phyloP scores from a whole-genome alignment of 2,113 vertebrate species.

The Elanus axillaris region DNA sequence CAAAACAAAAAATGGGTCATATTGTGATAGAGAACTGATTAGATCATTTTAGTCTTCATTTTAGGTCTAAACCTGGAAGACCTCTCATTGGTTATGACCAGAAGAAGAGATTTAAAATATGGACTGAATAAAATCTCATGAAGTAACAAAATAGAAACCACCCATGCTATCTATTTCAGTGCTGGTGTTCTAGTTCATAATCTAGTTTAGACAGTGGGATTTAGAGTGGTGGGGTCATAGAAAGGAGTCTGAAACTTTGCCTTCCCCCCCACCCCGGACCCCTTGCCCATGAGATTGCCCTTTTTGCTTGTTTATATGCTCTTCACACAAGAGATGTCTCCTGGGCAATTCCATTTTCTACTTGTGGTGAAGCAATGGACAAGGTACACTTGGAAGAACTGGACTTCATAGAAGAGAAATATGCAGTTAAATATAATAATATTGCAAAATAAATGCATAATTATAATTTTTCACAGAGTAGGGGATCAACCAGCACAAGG shows the following conservation, averaged over 20 bases:
- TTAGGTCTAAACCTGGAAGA: neutral
- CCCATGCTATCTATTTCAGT: neutral
- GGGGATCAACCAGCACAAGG: neutral
- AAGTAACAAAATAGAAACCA: neutral
- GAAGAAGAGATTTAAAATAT: neutral
- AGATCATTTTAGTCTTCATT: neutral
- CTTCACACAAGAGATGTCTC: neutral
- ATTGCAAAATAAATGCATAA: neutral
- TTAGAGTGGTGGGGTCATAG: neutral
- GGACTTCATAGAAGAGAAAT: neutral
- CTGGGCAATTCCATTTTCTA: neutral
- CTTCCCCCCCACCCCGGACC: rapidly evolving
- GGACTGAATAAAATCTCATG: neutral
- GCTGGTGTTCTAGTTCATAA: neutral
- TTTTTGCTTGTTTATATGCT: neutral
- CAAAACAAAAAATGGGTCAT: neutral
- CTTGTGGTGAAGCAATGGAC: neutral
- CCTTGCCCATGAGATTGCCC: rapidly evolving
- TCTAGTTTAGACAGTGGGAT: neutral
- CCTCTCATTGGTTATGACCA: neutral
- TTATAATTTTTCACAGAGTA: neutral
- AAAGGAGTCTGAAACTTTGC: neutral
- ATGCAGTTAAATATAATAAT: neutral
- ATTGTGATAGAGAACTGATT: neutral
- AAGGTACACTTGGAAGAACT: neutral